Conservation (phyloP, 2,797 vertebrate genomes). For the Prunella strophiata region DNA sequence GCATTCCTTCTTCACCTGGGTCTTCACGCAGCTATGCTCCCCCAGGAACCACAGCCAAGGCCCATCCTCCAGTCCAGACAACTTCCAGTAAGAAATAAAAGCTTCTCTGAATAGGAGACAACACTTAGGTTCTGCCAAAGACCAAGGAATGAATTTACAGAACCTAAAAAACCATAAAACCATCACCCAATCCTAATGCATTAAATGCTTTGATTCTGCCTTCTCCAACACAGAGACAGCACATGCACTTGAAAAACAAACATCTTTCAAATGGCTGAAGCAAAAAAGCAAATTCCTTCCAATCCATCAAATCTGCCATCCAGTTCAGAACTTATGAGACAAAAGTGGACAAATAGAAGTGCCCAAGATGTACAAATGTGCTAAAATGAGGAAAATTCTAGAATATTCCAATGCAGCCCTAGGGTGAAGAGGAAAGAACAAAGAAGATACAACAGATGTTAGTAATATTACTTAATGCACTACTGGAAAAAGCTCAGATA, state of each 20-base stretch:
- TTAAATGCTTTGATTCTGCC: neutral
- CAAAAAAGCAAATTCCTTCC: neutral
- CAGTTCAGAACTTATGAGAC: neutral
- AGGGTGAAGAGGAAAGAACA: neutral
- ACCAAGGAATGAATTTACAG: neutral
- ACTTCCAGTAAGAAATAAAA: neutral
- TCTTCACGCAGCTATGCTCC: neutral
- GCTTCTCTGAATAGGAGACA: neutral
- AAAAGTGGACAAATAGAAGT: neutral
- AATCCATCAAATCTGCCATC: neutral
- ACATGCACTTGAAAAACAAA: neutral
- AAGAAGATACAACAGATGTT: conserved; percentile 1
- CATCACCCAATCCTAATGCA: neutral
- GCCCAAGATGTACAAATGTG: neutral
- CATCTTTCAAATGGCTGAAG: neutral
- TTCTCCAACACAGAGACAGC: neutral
- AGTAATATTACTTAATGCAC: neutral
- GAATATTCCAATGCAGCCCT: neutral
- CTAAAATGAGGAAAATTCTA: neutral
- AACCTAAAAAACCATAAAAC: neutral
- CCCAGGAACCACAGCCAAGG: neutral
- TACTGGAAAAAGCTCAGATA: neutral
- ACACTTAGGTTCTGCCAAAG: neutral
- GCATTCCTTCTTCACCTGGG: neutral
- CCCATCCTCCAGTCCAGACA: neutral